Evolutionary conservation across 2,113 vertebrate species (phyloP).

Genomic region (Pelodiscus sinensis): DNA sequence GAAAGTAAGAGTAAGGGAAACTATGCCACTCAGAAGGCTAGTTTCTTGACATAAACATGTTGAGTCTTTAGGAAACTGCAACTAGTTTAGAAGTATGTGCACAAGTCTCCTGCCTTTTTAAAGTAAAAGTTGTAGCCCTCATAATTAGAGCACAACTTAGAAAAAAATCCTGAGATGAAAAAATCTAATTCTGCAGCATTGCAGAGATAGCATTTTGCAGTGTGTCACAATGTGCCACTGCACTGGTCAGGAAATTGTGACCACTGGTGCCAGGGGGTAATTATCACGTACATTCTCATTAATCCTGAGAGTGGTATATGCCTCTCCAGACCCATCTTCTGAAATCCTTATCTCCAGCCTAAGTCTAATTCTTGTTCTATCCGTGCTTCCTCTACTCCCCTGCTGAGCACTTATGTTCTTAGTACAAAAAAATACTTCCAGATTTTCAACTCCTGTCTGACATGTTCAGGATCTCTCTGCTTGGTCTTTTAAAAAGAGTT

Average conservation of each 20-base stretch:
- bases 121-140: not conserved
- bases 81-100: not conserved
- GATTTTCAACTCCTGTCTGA: not conserved
- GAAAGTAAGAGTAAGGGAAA: not conserved
- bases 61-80: not conserved
- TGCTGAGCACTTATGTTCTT: not conserved
- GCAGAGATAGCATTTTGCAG: not conserved
- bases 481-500: not conserved
- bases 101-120: not conserved
- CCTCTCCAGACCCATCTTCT: not conserved
- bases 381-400: slow-evolving; percentile 29
- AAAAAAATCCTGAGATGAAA: slow-evolving; percentile 24
- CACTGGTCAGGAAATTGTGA: slow-evolving; percentile 30
- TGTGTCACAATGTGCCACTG: not conserved
- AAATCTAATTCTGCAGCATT: not conserved
- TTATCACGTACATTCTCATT: not conserved
- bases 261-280: not conserved
- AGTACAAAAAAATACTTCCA: not conserved
- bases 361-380: not conserved
- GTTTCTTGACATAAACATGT: not conserved
- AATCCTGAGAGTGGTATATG: not conserved
- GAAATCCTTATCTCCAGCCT: slow-evolving; percentile 10
- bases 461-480: not conserved
- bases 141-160: not conserved
- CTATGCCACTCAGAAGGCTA: not conserved